Percentiles rank a stretch among this genome's conserved stretches.
Conservation (phyloP, 1,140 invertebrate genomes). For the Drosophila lacteicornis region DNA sequence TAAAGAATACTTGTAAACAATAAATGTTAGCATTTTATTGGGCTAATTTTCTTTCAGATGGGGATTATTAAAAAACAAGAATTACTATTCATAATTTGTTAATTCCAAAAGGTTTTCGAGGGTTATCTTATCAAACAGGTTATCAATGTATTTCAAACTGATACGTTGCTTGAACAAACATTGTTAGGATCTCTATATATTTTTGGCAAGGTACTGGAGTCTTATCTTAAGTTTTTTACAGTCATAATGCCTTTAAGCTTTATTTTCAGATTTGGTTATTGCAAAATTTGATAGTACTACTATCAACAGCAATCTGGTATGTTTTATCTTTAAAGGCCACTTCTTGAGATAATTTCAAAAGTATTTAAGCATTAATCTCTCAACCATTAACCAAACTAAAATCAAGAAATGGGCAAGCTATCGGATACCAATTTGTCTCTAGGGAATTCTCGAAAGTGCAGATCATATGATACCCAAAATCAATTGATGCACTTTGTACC, state of each 20-base stretch:
- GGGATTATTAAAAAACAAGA: too few species aligned
- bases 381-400: neutral
- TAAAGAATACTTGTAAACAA: slow-evolving; percentile 44
- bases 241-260: too few species aligned
- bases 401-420: neutral
- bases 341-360: too few species aligned
- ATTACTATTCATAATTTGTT: neutral
- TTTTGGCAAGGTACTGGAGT: neutral
- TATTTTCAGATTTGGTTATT: too few species aligned
- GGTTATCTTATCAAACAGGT: neutral
- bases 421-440: neutral
- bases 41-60: neutral
- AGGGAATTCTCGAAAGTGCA: neutral
- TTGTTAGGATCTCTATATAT: neutral
- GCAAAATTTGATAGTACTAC: neutral
- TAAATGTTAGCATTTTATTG: neutral
- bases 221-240: neutral
- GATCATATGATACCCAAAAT: slow-evolving; percentile 13
- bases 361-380: neutral
- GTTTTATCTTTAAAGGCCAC: neutral
- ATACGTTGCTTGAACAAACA: neutral
- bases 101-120: neutral
- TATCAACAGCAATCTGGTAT: neutral
- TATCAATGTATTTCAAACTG: neutral
- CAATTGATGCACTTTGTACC: slow-evolving; percentile 16